These are phyloP conservation scores for Diarsia brunnea DNA, from an alignment of 2,888 invertebrate species.

Conservation along the genomic window DNA sequence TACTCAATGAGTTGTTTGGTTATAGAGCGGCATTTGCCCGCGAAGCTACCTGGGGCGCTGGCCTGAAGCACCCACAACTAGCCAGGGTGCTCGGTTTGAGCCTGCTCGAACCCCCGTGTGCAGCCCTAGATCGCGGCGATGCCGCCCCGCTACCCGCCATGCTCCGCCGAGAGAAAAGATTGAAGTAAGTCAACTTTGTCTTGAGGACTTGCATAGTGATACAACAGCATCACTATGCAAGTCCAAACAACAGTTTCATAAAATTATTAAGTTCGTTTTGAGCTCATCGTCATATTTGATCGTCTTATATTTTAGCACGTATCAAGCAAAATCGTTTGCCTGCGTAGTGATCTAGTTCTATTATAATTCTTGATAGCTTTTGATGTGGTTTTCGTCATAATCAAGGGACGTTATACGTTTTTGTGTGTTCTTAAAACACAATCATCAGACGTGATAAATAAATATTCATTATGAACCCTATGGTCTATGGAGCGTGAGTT, in stretches of 20 bases:
- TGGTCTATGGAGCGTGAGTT: too few species aligned
- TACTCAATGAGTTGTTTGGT: slow-evolving; percentile 21
- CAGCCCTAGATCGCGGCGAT: slow-evolving; percentile 97
- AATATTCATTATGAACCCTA: background rate
- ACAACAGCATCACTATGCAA: too few species aligned
- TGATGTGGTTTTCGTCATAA: background rate
- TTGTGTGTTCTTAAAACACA: background rate
- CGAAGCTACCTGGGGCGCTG: slow-evolving; percentile 96
- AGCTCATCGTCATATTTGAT: background rate
- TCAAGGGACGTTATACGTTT: background rate
- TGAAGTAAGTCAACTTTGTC: slow-evolving; percentile 78
- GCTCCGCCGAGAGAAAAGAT: slow-evolving; percentile 89
- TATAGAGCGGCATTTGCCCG: slow-evolving; percentile 95
- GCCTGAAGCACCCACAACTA: slow-evolving; percentile 95
- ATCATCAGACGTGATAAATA: background rate
- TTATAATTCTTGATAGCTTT: background rate
- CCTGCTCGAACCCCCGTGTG: slow-evolving; percentile 96
- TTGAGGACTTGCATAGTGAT: background rate
- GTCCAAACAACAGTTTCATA: too few species aligned
- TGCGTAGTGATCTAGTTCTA: background rate
- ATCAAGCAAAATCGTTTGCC: background rate
- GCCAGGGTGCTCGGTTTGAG: slow-evolving; percentile 96
- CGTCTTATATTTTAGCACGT: background rate
- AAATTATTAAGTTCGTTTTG: slow-evolving; percentile 3
- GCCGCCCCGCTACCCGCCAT: slow-evolving; percentile 95